These are phyloP conservation scores for Cetonia aurata DNA, from an alignment of 2,888 invertebrate species.

Conservation along the genomic window DNA sequence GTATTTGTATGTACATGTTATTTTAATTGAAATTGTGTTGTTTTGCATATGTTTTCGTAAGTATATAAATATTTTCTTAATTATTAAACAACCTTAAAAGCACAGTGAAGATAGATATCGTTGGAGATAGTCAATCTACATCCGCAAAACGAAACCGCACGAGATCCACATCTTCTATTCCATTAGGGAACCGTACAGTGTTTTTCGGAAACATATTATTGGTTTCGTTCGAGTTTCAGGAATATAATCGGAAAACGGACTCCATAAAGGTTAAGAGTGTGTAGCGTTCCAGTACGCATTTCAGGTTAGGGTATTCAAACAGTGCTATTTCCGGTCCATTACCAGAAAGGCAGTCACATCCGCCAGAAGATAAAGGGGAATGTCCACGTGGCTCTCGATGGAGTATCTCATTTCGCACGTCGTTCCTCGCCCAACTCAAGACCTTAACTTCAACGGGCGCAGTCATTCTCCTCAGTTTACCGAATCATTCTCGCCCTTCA, in stretches of 20 bases:
- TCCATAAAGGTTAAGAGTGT: conserved; percentile 50
- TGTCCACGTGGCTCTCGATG: conserved; percentile 54
- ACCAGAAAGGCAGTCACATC: conserved; percentile 56
- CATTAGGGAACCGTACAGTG: conserved; percentile 36
- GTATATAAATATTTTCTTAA: too few relatives aligned
- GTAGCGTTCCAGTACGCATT: conserved; percentile 50
- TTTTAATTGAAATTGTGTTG: too few relatives aligned
- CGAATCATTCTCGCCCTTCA: conserved; percentile 31
- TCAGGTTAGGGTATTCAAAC: conserved; percentile 55
- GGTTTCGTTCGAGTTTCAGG: conserved; percentile 31
- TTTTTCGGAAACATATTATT: conserved; percentile 42
- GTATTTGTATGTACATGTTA: too few relatives aligned
- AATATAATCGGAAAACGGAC: conserved; percentile 42
- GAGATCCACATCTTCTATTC: conserved; percentile 12
- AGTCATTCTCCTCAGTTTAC: conserved; percentile 29
- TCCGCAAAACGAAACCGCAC: conserved; percentile 8
- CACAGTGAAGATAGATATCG: too few relatives aligned
- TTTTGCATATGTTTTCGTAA: too few relatives aligned
- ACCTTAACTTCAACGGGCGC: conserved; percentile 38
- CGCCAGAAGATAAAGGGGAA: conserved; percentile 57
- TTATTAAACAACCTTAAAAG: too few relatives aligned
- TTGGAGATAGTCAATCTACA: conserved; percentile 5
- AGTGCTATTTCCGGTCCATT: conserved; percentile 58
- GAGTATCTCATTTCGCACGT: conserved; percentile 58
- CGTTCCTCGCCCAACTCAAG: conserved; percentile 53